These are phyloP conservation scores for Shargacucullia verbasci DNA, from an alignment of 2,888 invertebrate genomes.

Conservation along the genomic window DNA sequence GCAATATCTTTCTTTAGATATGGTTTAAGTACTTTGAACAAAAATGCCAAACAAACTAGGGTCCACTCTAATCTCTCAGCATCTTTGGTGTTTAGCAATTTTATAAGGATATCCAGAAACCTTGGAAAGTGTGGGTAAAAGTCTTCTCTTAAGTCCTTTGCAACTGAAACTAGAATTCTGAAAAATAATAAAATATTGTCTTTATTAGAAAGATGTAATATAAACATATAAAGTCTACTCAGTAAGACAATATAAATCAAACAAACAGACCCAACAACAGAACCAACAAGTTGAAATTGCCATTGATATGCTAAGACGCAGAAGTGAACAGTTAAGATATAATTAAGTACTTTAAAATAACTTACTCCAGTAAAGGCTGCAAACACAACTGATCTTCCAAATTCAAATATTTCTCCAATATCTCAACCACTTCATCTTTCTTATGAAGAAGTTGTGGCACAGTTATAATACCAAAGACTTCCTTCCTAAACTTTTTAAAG, in stretches of 20 bases:
- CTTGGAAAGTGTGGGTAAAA: slow-evolving; percentile 95
- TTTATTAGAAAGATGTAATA: neutral
- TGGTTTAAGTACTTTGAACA: slow-evolving; percentile 97
- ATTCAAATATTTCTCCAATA: slow-evolving; percentile 92
- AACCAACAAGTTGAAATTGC: too few relatives aligned
- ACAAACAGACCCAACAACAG: too few relatives aligned
- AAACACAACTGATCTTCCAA: slow-evolving; percentile 92
- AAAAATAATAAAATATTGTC: slow-evolving; percentile 52
- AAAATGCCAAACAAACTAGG: slow-evolving; percentile 95
- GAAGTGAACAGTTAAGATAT: too few relatives aligned
- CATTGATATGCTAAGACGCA: too few relatives aligned
- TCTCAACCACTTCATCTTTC: slow-evolving; percentile 93
- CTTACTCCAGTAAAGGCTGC: slow-evolving; percentile 96
- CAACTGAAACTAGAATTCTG: slow-evolving; percentile 95
- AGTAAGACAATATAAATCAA: too few relatives aligned
- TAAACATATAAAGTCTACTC: too few relatives aligned
- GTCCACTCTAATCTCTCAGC: slow-evolving; percentile 96
- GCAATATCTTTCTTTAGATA: slow-evolving; percentile 94
- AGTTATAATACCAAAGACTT: slow-evolving; percentile 93
- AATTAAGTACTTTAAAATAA: slow-evolving; percentile 56
- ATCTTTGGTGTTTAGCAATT: slow-evolving; percentile 92
- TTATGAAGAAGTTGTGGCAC: slow-evolving; percentile 95
- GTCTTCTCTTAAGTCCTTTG: slow-evolving; percentile 96
- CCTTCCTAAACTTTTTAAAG: slow-evolving; percentile 93
- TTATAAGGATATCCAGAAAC: slow-evolving; percentile 92